Base-by-base conservation (phyloP, 53 echinoderm and acorn worm genomes). In the Apostichopus leukothele region DNA sequence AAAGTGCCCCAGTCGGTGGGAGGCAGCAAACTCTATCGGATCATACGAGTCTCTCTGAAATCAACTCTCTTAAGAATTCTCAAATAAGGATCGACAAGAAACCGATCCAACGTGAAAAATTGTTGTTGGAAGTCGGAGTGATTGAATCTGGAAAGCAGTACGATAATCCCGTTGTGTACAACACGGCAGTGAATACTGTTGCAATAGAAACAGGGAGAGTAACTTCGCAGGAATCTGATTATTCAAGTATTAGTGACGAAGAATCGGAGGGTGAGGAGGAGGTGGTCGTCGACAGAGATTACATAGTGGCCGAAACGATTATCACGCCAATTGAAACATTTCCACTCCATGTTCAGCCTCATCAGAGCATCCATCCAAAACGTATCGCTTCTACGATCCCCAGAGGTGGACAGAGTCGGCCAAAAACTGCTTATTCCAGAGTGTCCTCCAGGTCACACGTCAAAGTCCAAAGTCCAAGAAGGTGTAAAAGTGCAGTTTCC, bases 71-170 rank as follows among this genome's bases (percentile, higher is more conserved):
- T 60, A 84, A 92, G 23, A 92, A 93, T 71, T 96, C 99, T 26
- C 92, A 94, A 39, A 89, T 87, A 27, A 88, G 97, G 51, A 89
- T 84, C 53, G 90, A 92, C 25, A 93, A 89, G 52, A 91, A 92
- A 68, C 91, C 89, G 6, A 91, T 90, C 6, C 93, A 93, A 21
- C 87, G 96, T 7, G 96, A 99, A 52, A 91, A 88, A 23, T 88
- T 96, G 19, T 83, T 99, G 9, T 78, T 99, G 86, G 92, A 94
- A 53, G 89, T 91, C 19, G 90, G 93, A 75, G 83, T 90, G 76
- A 93, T 99, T 53, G 99, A 99, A 79, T 90, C 90, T 63, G 83
- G 91, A 3, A 99, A 99, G 77, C 91, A 91, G 86, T 93, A 91
- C 89, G 86, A 89, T 53, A 89, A 90, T 21, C 88, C 92, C 18